Percentiles rank a stretch among this genome's conserved stretches.
These are phyloP conservation scores for Melanocharis versteri DNA, from an alignment of 2,113 vertebrate species.

Conservation along the genomic window DNA sequence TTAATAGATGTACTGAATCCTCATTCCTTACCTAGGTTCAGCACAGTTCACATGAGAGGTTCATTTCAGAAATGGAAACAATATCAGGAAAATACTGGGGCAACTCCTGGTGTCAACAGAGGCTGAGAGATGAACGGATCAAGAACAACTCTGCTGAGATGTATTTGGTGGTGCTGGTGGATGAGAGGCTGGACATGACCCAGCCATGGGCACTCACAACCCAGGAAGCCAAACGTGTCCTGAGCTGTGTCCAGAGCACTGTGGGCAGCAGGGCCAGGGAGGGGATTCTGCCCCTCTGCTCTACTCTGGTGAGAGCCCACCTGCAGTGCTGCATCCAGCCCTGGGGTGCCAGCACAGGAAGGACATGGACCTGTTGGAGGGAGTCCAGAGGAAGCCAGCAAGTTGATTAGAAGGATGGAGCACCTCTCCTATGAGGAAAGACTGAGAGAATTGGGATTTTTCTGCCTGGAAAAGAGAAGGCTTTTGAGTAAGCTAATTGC, in stretches of 20 bases:
- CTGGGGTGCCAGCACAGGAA: background rate
- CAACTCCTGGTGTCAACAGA: rapidly evolving
- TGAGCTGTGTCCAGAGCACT: background rate
- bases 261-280: background rate
- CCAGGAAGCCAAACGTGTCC: background rate
- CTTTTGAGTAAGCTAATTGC: background rate
- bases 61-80: background rate
- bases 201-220: background rate
- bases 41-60: background rate
- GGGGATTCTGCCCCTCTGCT: background rate
- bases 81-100: background rate
- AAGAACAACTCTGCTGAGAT: rapidly evolving
- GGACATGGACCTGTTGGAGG: rapidly evolving
- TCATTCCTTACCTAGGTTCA: background rate
- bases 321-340: rapidly evolving
- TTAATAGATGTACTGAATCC: background rate
- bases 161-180: rapidly evolving
- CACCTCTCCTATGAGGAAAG: background rate
- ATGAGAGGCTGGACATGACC: background rate
- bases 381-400: background rate
- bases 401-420: background rate
- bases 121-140: rapidly evolving
- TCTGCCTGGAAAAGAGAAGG: background rate
- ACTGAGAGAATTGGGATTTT: background rate
- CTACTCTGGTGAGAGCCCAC: background rate